Conservation (phyloP, 2,797 vertebrate genomes). For the Chromobotia macracanthus region DNA sequence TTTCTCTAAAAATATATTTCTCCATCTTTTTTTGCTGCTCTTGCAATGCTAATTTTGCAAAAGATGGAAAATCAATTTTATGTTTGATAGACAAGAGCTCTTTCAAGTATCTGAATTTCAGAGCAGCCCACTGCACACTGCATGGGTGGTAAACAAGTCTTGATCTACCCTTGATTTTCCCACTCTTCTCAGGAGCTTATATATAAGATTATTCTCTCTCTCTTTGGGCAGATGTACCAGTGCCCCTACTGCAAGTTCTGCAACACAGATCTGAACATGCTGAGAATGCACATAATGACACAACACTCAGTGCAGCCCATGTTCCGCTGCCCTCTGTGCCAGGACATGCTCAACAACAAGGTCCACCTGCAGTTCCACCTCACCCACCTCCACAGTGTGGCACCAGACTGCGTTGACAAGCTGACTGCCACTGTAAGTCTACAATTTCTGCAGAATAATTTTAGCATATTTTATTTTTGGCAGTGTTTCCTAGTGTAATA, state of each 20-base stretch:
- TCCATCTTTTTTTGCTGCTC: conserved; percentile 64
- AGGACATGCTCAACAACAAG: conserved; percentile 99
- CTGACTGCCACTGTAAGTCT: conserved; percentile 93
- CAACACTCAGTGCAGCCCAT: conserved; percentile 98
- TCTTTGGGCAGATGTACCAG: conserved; percentile 87
- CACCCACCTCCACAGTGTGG: conserved; percentile 98
- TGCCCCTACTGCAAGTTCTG: conserved; percentile 99
- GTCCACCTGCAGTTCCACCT: conserved; percentile 99
- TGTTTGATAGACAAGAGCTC: conserved; percentile 80
- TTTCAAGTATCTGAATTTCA: conserved; percentile 77
- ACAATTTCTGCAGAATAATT: background rate
- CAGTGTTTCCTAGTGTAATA: no score
- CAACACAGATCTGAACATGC: conserved; percentile 92
- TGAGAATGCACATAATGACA: conserved; percentile 98
- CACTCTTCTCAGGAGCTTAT: conserved; percentile 50
- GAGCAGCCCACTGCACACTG: conserved; percentile 70
- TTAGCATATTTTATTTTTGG: background rate
- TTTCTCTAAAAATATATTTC: conserved; percentile 67
- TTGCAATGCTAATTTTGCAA: conserved; percentile 78
- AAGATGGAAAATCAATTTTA: conserved; percentile 81
- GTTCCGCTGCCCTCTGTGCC: conserved; percentile 96
- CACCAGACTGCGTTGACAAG: conserved; percentile 97
- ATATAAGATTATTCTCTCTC: conserved; percentile 17
- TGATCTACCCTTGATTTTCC: conserved; percentile 59
- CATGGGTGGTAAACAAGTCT: conserved; percentile 63